Evolutionary conservation across 1,140 invertebrate species (phyloP).

Genomic region (Elymnias hypermnestra): DNA sequence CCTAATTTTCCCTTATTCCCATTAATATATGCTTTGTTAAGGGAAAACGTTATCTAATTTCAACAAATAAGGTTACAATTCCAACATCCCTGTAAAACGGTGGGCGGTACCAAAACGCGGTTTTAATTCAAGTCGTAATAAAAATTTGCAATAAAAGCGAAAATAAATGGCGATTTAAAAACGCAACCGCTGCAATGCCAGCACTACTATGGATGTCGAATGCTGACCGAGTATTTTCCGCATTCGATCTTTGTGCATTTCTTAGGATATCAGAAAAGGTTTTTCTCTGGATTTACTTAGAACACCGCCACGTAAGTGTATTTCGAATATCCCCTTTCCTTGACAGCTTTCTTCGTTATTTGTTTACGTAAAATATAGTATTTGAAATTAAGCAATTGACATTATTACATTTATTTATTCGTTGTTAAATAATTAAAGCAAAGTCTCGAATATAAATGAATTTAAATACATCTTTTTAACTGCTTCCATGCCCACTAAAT

Average conservation of each 20-base stretch:
- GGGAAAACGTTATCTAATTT: conserved; percentile 8
- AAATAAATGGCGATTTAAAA: conserved; percentile 34
- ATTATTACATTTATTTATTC: no score
- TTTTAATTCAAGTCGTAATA: conserved; percentile 33
- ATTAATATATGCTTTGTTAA: conserved; percentile 1
- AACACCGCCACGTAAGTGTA: background rate
- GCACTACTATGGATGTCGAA: conserved; percentile 11
- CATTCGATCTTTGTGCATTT: conserved; percentile 19
- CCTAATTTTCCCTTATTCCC: conserved; percentile 9
- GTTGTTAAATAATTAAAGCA: no score
- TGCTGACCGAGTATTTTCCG: conserved; percentile 16
- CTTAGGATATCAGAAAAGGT: conserved; percentile 14
- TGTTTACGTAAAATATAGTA: no score
- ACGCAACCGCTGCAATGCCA: conserved; percentile 28
- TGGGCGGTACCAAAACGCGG: conserved; percentile 18
- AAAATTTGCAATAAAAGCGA: conserved; percentile 38
- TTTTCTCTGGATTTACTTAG: conserved; percentile 2
- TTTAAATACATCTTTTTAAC: no score
- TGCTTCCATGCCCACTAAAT: no score
- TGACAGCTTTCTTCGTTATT: no score
- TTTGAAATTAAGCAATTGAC: no score
- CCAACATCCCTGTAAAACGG: conserved; percentile 4
- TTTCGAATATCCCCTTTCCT: no score
- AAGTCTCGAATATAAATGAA: no score
- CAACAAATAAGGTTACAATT: conserved; percentile 11